phyloP scores from a whole-genome alignment of 2,888 invertebrate genomes.

The Laspeyria flexula region DNA sequence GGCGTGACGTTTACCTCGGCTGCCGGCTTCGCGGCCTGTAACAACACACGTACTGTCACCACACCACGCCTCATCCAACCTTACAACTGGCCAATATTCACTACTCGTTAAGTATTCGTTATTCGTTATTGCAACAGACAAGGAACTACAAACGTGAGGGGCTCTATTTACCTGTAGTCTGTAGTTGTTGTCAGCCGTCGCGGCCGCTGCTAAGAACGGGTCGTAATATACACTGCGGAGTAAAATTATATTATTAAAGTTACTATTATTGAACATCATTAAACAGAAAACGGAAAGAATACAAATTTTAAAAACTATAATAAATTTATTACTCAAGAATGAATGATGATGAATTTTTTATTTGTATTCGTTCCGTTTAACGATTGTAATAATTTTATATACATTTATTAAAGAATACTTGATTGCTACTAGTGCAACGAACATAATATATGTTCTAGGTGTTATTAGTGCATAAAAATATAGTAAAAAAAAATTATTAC shows the following conservation, averaged over 20 bases:
- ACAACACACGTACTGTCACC: slow-evolving; percentile 84
- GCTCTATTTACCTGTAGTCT: slow-evolving; percentile 92
- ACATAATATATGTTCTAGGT: slow-evolving; percentile 23
- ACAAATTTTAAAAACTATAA: too few species aligned
- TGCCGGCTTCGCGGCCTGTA: slow-evolving; percentile 90
- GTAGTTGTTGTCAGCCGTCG: slow-evolving; percentile 94
- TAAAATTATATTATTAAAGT: slow-evolving; percentile 41
- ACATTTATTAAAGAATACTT: not conserved
- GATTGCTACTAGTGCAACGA: slow-evolving; percentile 32
- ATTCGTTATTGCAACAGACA: slow-evolving; percentile 13
- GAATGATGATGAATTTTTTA: too few species aligned
- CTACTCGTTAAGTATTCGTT: slow-evolving; percentile 9
- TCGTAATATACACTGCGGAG: slow-evolving; percentile 96
- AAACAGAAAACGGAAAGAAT: not conserved
- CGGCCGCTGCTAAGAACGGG: slow-evolving; percentile 96
- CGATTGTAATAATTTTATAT: not conserved
- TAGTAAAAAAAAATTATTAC: slow-evolving; percentile 23
- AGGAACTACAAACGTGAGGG: slow-evolving; percentile 1
- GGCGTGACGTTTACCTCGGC: slow-evolving; percentile 86
- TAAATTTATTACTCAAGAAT: too few species aligned
- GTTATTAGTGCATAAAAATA: slow-evolving; percentile 37
- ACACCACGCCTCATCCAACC: slow-evolving; percentile 56
- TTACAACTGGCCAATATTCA: slow-evolving; percentile 16
- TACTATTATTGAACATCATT: not conserved
- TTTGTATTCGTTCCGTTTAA: too few species aligned